A percentile compares a stretch with the other conserved stretches of the same genome.
These are phyloP conservation scores for Timandra comae DNA, from an alignment of 2,888 invertebrate genomes.

Conservation along the genomic window DNA sequence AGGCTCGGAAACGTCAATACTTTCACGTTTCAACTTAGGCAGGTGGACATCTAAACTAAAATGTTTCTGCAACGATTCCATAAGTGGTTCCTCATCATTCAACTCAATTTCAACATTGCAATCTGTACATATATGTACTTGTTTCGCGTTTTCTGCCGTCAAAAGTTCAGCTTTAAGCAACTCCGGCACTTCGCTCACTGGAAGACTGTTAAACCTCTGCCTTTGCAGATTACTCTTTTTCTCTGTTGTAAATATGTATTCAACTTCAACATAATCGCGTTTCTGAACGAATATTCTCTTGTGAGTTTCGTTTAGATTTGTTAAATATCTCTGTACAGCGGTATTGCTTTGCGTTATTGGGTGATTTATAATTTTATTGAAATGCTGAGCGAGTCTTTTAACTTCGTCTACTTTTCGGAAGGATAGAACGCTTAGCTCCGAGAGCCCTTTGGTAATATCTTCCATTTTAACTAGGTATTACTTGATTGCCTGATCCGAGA, in stretches of 20 bases:
- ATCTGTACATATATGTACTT: conserved; percentile 67
- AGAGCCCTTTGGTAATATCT: conserved; percentile 37
- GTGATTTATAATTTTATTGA: conserved; percentile 50
- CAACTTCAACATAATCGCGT: conserved; percentile 60
- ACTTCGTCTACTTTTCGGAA: conserved; percentile 62
- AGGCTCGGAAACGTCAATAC: conserved; percentile 64
- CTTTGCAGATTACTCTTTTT: conserved; percentile 63
- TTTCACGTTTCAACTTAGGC: conserved; percentile 61
- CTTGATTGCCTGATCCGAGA: conserved; percentile 10
- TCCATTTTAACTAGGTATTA: conserved; percentile 21
- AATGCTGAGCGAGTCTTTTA: conserved; percentile 55
- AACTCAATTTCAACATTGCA: conserved; percentile 63
- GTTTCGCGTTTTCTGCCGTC: conserved; percentile 50
- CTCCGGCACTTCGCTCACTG: conserved; percentile 66
- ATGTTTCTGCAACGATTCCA: conserved; percentile 66
- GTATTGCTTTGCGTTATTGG: conserved; percentile 46
- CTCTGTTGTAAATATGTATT: conserved; percentile 68
- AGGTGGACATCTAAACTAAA: conserved; percentile 56
- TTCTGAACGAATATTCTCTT: conserved; percentile 48
- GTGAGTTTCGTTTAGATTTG: conserved; percentile 49
- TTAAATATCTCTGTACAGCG: conserved; percentile 44
- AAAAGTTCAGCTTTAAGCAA: conserved; percentile 56
- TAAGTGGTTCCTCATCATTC: conserved; percentile 60
- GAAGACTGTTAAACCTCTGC: conserved; percentile 66
- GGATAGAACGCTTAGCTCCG: conserved; percentile 53